Percentiles rank a stretch among this genome's conserved stretches.
Evolutionary conservation across 2,797 vertebrate species (phyloP).

Genomic region (Bufotes viridis): DNA sequence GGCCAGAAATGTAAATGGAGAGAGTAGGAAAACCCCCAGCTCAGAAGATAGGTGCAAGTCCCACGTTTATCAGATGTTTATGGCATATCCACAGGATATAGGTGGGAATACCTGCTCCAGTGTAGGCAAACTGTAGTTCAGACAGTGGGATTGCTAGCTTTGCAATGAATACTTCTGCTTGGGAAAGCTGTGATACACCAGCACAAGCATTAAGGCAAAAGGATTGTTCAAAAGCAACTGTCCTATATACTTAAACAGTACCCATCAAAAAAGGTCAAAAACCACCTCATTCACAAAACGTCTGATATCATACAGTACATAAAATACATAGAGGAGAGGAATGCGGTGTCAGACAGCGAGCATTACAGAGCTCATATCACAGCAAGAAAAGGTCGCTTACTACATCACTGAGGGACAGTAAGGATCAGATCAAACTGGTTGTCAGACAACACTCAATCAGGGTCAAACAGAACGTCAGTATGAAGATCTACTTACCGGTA

Average conservation of each 20-base stretch:
- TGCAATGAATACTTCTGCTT: not conserved
- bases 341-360: too few relatives aligned
- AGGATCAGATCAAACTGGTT: too few relatives aligned
- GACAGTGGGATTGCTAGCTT: not conserved
- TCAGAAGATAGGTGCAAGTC: too few relatives aligned
- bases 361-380: too few relatives aligned
- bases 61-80: too few relatives aligned
- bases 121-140: not conserved
- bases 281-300: not conserved
- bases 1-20: too few relatives aligned
- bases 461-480: not conserved
- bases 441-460: too few relatives aligned
- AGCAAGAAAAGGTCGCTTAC: too few relatives aligned
- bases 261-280: slow-evolving; percentile 13
- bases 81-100: too few relatives aligned
- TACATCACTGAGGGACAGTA: too few relatives aligned
- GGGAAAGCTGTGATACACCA: not conserved
- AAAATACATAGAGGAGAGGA: not conserved
- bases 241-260: slow-evolving; percentile 21
- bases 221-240: slow-evolving; percentile 2
- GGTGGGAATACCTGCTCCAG: not conserved
- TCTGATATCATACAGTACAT: not conserved
- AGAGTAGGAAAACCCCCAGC: too few relatives aligned
- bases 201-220: not conserved
- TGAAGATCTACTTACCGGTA: slow-evolving; percentile 81